Percentiles rank a stretch among this genome's conserved stretches.
Conservation (phyloP, 1,140 invertebrate species). For the Ruditapes philippinarum region DNA sequence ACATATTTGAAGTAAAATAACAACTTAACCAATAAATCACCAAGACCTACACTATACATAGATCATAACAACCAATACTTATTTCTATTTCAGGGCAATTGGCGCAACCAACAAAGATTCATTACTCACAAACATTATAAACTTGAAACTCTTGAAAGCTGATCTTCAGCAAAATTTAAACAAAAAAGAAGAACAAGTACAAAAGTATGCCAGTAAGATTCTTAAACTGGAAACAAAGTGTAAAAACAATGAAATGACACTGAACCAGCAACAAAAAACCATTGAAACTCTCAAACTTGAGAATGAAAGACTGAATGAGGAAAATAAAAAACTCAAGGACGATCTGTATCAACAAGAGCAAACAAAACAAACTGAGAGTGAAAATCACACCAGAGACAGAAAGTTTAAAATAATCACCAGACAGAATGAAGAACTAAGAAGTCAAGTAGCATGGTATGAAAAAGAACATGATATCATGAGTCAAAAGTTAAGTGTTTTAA, state of each 20-base stretch:
- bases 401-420: background rate
- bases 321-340: background rate
- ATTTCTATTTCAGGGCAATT: conserved; percentile 8
- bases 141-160: background rate
- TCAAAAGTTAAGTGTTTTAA: background rate
- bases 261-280: background rate
- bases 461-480: background rate
- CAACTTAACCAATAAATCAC: too few species aligned
- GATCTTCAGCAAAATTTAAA: background rate
- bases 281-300: background rate
- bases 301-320: background rate
- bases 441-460: background rate
- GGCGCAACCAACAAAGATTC: background rate
- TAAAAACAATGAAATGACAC: conserved; percentile 11
- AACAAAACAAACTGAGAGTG: background rate
- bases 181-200: conserved; percentile 18
- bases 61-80: too few species aligned
- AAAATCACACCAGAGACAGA: background rate
- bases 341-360: background rate
- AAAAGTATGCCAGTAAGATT: conserved; percentile 34
- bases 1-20: too few species aligned
- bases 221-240: conserved; percentile 43
- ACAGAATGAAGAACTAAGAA: background rate
- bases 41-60: too few species aligned
- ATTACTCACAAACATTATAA: conserved; percentile 3